Conservation (phyloP, 2,113 vertebrate species). For the Brachyhypopomus gauderio region DNA sequence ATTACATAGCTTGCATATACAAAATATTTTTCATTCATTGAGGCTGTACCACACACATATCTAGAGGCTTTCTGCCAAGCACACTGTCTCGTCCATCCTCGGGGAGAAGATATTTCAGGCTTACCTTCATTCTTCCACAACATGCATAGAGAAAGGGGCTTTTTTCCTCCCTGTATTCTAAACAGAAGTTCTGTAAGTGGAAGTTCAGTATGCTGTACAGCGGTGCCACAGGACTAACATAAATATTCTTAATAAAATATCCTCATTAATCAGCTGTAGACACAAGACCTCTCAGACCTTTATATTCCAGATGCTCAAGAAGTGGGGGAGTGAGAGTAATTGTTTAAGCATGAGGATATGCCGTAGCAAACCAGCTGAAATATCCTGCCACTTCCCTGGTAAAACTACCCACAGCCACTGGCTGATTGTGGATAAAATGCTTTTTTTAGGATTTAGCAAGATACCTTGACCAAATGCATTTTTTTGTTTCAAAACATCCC, state of each 20-base stretch:
- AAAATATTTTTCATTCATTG: background rate
- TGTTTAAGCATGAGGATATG: background rate
- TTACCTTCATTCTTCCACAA: constrained; percentile 2
- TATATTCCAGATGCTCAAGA: background rate
- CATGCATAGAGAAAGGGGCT: background rate
- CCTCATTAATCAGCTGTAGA: background rate
- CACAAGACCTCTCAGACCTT: background rate
- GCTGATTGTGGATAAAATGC: too few species aligned
- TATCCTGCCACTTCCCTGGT: too few species aligned
- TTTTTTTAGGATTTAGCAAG: too few species aligned
- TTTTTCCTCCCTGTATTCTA: background rate
- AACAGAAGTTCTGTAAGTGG: background rate
- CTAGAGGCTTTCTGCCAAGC: too few species aligned
- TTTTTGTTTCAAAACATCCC: too few species aligned
- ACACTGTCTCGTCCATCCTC: background rate
- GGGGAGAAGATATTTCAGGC: background rate
- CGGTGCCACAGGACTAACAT: background rate
- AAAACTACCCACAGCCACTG: too few species aligned
- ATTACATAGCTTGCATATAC: background rate
- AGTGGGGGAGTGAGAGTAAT: background rate
- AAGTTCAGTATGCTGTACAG: background rate
- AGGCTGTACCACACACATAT: too few species aligned
- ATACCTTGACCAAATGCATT: too few species aligned
- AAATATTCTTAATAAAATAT: background rate
- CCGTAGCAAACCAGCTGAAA: background rate